phyloP scores from a whole-genome alignment of 2,888 invertebrate genomes.

The Pseudococcus jackbeardsleyi region DNA sequence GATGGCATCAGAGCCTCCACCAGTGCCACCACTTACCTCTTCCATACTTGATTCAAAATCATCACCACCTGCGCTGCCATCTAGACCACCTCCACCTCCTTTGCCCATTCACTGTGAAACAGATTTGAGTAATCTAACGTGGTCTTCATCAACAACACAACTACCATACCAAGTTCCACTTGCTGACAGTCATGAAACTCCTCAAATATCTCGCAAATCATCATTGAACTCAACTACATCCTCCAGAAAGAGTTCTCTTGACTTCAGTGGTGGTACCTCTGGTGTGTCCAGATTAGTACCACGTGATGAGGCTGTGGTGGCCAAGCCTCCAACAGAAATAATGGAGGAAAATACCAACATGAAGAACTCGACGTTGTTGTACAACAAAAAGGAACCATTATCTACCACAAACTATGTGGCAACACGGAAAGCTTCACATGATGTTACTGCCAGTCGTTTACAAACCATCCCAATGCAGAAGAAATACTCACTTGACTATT shows the following conservation, averaged over 20 bases:
- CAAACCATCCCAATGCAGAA: slow-evolving; percentile 60
- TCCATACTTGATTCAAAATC: slow-evolving; percentile 67
- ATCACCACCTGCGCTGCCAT: slow-evolving; percentile 66
- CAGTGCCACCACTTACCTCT: background rate
- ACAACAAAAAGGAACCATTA: background rate
- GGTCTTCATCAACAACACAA: slow-evolving; percentile 66
- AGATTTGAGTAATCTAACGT: slow-evolving; percentile 53
- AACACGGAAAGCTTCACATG: slow-evolving; percentile 60
- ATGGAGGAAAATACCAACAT: background rate
- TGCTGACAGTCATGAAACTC: slow-evolving; percentile 8
- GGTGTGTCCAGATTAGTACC: no score
- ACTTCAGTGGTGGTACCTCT: background rate
- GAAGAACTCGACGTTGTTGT: background rate
- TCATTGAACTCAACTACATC: slow-evolving; percentile 51
- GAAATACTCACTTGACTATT: slow-evolving; percentile 63
- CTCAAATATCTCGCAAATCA: slow-evolving; percentile 50
- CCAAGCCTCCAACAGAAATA: slow-evolving; percentile 67
- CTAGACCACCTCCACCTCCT: slow-evolving; percentile 64
- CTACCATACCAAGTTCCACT: background rate
- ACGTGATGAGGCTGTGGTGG: no score
- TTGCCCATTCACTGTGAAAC: slow-evolving; percentile 47
- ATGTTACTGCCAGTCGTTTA: slow-evolving; percentile 47
- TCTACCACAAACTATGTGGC: slow-evolving; percentile 11
- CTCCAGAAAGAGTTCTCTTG: slow-evolving; percentile 51
- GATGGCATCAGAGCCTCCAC: slow-evolving; percentile 66